Evolutionary conservation across 1,140 invertebrate genomes (phyloP).

Genomic region (Heterodera carotae): DNA sequence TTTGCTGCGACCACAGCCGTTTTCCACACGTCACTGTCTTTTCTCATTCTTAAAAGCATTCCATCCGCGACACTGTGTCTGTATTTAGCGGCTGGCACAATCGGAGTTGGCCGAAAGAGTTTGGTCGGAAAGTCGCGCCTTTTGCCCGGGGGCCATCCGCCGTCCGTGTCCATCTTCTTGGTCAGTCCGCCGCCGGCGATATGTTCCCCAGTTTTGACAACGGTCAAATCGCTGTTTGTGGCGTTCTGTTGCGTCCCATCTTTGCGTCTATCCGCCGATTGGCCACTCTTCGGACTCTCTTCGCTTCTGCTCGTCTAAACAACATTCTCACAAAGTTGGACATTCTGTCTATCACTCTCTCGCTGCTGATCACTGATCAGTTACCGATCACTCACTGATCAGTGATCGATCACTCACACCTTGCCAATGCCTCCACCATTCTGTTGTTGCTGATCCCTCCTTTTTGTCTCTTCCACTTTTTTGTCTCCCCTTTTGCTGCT

Average conservation of each 20-base stretch:
- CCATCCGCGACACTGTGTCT: conserved; percentile 23
- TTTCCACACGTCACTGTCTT: background rate
- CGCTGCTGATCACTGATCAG: too few species aligned
- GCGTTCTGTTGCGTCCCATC: background rate
- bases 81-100: conserved; percentile 13
- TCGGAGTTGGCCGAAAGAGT: conserved; percentile 23
- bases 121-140: background rate
- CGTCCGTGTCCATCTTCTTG: background rate
- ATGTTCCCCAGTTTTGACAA: background rate
- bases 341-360: too few species aligned
- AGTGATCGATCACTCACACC: too few species aligned
- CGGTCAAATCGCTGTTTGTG: background rate
- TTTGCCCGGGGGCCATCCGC: background rate
- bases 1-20: background rate
- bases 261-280: background rate
- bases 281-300: too few species aligned
- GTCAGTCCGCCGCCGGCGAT: background rate
- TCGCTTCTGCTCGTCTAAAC: too few species aligned
- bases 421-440: too few species aligned
- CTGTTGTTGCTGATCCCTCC: too few species aligned
- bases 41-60: background rate
- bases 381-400: too few species aligned
- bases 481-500: too few species aligned
- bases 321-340: too few species aligned
- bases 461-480: too few species aligned